phyloP scores from a whole-genome alignment of 2,113 vertebrate genomes.

The Rynchops niger region DNA sequence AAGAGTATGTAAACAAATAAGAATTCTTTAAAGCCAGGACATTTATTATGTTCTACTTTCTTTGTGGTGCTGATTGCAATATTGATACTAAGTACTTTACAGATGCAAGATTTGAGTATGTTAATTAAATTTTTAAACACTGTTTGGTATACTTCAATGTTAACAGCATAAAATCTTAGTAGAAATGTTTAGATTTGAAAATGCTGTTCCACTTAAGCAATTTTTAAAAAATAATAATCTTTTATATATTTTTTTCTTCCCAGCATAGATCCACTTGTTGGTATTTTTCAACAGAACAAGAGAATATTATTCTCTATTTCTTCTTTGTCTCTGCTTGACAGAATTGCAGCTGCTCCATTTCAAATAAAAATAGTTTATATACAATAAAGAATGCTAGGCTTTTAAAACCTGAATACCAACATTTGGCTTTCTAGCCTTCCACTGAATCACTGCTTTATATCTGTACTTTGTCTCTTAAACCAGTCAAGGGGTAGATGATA shows the following conservation, averaged over 20 bases:
- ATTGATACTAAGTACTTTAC: neutral
- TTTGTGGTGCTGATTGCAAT: neutral
- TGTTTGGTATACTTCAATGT: neutral
- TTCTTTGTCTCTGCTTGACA: neutral
- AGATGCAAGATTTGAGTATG: neutral
- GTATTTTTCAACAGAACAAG: neutral
- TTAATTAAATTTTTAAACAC: neutral
- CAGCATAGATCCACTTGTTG: neutral
- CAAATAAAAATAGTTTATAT: neutral
- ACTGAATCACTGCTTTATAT: neutral
- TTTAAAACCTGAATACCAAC: neutral
- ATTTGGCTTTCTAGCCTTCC: neutral
- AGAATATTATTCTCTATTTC: neutral
- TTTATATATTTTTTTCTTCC: neutral
- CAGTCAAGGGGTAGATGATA: neutral
- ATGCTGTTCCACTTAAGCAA: neutral
- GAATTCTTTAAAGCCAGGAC: neutral
- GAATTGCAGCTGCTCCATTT: neutral
- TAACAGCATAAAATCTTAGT: neutral
- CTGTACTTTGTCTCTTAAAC: neutral
- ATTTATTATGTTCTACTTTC: neutral
- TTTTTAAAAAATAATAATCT: neutral
- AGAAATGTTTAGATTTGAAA: neutral
- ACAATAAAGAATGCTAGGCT: neutral
- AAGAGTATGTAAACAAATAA: neutral